phyloP scores from a whole-genome alignment of 2,888 invertebrate genomes.

The Ecliptopera silaceata region DNA sequence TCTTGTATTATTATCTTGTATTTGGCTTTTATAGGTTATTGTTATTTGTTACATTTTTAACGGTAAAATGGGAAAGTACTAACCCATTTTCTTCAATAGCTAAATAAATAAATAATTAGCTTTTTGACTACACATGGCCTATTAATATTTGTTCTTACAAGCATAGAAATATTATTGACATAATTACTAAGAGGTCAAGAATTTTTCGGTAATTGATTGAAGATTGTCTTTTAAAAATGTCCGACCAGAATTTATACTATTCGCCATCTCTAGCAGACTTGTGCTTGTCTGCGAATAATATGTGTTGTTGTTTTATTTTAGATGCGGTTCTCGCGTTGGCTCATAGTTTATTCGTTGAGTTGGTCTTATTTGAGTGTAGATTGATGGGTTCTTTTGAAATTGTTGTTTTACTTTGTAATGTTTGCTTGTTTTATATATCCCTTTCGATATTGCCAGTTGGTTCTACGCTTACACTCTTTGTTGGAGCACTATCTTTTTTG shows the following conservation, averaged over 20 bases:
- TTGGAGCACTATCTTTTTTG: neutral
- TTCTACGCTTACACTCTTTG: neutral
- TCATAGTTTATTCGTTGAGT: constrained; percentile 12
- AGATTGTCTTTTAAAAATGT: no score
- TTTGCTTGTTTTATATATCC: constrained; percentile 1
- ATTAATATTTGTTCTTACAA: no score
- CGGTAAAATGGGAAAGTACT: no score
- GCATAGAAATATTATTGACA: no score
- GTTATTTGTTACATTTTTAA: no score
- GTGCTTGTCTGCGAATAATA: constrained; percentile 32
- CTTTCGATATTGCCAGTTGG: neutral
- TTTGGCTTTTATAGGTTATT: no score
- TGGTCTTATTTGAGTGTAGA: constrained; percentile 25
- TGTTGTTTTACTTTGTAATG: neutral
- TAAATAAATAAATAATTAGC: no score
- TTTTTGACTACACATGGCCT: no score
- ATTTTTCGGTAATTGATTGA: no score
- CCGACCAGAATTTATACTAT: neutral
- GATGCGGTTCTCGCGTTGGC: constrained; percentile 14
- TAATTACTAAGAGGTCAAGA: no score
- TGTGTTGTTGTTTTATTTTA: constrained; percentile 22
- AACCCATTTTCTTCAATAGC: no score
- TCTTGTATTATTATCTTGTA: no score
- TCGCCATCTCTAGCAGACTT: constrained; percentile 37
- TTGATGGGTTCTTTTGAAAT: constrained; percentile 26